Evolutionary conservation across 1,140 invertebrate species (phyloP).

Genomic region (Achroia grisella): DNA sequence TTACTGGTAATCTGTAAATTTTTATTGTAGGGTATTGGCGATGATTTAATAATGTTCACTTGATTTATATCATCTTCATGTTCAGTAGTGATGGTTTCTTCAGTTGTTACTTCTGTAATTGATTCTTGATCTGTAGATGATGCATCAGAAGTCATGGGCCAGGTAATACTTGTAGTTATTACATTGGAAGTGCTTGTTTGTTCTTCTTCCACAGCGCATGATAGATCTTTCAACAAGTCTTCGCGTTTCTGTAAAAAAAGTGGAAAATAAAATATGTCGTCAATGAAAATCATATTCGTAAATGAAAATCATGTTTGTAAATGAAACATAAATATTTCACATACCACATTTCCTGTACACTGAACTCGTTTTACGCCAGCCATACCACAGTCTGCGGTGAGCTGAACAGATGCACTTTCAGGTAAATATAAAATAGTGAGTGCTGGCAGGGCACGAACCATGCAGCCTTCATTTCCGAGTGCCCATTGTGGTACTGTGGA

Average conservation of each 20-base stretch:
- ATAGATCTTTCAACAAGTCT: conserved; percentile 58
- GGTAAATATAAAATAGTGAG: conserved; percentile 82
- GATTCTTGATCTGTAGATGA: conserved; percentile 37
- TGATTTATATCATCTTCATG: conserved; percentile 36
- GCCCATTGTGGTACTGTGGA: conserved; percentile 80
- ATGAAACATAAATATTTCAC: conserved; percentile 12
- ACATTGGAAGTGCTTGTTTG: conserved; percentile 19
- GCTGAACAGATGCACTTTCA: conserved; percentile 85
- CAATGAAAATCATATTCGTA: not conserved
- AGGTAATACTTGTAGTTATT: conserved; percentile 22
- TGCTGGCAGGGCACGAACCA: conserved; percentile 80
- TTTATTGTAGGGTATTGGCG: conserved; percentile 15
- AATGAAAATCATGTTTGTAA: not conserved
- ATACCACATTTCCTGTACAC: conserved; percentile 81
- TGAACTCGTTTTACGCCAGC: conserved; percentile 85
- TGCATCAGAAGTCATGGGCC: conserved; percentile 30
- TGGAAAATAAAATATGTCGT: conserved; percentile 1
- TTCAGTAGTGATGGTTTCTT: conserved; percentile 41
- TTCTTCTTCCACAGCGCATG: conserved; percentile 57
- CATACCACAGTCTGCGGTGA: conserved; percentile 91
- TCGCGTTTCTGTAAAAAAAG: conserved; percentile 58
- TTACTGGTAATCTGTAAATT: conserved; percentile 12
- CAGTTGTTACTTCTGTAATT: conserved; percentile 32
- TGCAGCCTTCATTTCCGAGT: conserved; percentile 75
- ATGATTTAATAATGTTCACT: conserved; percentile 18